Conservation (phyloP, 2,113 vertebrate species). For the Ardeotis arabs region DNA sequence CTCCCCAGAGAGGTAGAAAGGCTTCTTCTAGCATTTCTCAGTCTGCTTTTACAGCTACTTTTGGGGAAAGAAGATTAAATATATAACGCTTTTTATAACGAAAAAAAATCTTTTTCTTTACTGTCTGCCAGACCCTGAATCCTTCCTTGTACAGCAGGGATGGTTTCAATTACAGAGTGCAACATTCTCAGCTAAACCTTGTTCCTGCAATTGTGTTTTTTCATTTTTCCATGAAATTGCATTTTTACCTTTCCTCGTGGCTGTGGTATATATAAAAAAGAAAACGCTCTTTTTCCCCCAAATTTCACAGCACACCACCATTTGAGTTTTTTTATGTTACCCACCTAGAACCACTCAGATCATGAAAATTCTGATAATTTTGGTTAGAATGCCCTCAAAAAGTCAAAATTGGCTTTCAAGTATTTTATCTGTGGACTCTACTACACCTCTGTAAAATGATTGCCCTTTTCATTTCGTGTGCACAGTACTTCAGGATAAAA, state of each 20-base stretch:
- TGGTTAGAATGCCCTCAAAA: neutral
- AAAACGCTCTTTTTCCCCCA: neutral
- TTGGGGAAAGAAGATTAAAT: neutral
- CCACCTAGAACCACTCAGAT: neutral
- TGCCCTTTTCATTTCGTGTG: neutral
- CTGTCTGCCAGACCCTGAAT: neutral
- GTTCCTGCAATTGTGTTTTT: neutral
- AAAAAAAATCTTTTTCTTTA: neutral
- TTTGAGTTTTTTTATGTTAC: neutral
- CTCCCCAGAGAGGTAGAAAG: neutral
- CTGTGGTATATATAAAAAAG: neutral
- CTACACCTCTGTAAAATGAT: neutral
- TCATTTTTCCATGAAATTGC: neutral
- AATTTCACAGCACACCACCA: neutral
- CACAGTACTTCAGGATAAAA: neutral
- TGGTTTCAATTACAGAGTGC: neutral
- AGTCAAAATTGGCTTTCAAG: neutral
- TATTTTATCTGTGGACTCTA: neutral
- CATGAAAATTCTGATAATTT: neutral
- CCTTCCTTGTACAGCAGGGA: neutral
- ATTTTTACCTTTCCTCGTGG: neutral
- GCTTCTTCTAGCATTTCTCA: neutral
- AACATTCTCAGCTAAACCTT: neutral
- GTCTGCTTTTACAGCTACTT: neutral
- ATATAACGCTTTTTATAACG: neutral